These are phyloP conservation scores for Helicoverpa armigera DNA, from an alignment of 1,140 invertebrate species.

Conservation along the genomic window DNA sequence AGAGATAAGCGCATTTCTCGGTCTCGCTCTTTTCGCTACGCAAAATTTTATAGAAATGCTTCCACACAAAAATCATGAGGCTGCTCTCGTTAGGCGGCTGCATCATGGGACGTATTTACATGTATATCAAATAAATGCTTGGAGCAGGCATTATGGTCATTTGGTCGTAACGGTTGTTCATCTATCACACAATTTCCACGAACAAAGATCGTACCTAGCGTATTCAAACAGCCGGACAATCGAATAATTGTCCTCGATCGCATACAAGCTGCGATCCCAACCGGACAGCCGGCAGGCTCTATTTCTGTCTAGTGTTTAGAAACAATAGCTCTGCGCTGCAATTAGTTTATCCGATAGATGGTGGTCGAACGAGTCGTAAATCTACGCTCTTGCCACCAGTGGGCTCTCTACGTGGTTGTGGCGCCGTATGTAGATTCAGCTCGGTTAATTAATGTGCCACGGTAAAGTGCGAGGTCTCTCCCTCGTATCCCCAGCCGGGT, in stretches of 20 bases:
- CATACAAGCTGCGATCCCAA: slow-evolving; percentile 65
- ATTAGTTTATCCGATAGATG: slow-evolving; percentile 85
- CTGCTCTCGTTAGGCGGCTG: too few relatives aligned
- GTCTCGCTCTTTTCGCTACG: too few relatives aligned
- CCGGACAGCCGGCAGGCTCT: slow-evolving; percentile 58
- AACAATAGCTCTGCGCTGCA: slow-evolving; percentile 83
- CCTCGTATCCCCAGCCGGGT: slow-evolving; percentile 66
- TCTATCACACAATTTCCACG: slow-evolving; percentile 53
- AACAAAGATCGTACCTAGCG: slow-evolving; percentile 57
- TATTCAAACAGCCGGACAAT: slow-evolving; percentile 62
- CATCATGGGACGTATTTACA: not conserved
- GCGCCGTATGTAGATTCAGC: slow-evolving; percentile 82
- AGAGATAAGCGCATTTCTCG: too few relatives aligned
- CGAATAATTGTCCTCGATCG: slow-evolving; percentile 66
- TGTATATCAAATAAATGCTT: not conserved
- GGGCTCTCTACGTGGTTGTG: slow-evolving; percentile 73
- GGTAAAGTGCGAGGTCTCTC: slow-evolving; percentile 74
- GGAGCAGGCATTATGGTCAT: not conserved
- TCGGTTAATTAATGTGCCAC: slow-evolving; percentile 84
- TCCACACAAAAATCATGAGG: too few relatives aligned
- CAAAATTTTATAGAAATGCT: too few relatives aligned
- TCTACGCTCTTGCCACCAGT: slow-evolving; percentile 79
- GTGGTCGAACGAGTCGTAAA: slow-evolving; percentile 83
- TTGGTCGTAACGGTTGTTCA: not conserved
- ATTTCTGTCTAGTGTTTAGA: slow-evolving; percentile 78